Evolutionary conservation across 2,113 vertebrate species (phyloP).

Genomic region (Lanius collurio): DNA sequence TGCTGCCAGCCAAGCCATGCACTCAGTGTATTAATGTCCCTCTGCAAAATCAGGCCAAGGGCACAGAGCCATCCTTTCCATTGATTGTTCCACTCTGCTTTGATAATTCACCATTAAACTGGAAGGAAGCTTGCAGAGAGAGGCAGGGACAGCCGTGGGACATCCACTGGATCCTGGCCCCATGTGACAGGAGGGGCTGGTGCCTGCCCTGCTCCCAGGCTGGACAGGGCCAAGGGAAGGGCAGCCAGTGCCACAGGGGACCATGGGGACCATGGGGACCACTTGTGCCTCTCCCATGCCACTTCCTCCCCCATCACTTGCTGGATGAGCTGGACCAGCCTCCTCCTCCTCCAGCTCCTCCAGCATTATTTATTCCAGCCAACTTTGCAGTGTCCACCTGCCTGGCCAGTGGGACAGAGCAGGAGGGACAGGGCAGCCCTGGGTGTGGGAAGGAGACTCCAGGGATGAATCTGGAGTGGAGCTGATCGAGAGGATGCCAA

Average conservation of each 20-base stretch:
- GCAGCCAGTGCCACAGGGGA: background rate
- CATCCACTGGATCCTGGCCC: background rate
- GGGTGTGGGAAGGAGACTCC: background rate
- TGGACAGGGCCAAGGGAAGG: background rate
- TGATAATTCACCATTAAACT: background rate
- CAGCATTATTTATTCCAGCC: background rate
- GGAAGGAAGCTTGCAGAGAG: background rate
- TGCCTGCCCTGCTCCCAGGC: background rate
- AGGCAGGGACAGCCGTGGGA: background rate
- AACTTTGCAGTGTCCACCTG: background rate
- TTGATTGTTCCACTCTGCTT: background rate
- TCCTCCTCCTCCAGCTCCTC: background rate
- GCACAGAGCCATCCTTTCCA: background rate
- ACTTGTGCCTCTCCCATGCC: accelerated
- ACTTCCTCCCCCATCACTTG: accelerated
- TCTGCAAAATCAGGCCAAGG: slow-evolving; percentile 37
- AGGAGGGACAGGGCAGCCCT: background rate
- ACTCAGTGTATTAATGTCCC: background rate
- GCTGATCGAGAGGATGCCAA: background rate
- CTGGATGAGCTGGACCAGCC: background rate
- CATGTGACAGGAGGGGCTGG: background rate
- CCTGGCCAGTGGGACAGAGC: background rate
- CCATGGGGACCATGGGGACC: background rate
- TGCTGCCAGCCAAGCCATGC: background rate
- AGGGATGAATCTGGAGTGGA: background rate